Evolutionary conservation across 2,113 vertebrate genomes (phyloP), one percentile per base, ranked within the genome.

Genomic region (Pelodiscus sinensis): DNA sequence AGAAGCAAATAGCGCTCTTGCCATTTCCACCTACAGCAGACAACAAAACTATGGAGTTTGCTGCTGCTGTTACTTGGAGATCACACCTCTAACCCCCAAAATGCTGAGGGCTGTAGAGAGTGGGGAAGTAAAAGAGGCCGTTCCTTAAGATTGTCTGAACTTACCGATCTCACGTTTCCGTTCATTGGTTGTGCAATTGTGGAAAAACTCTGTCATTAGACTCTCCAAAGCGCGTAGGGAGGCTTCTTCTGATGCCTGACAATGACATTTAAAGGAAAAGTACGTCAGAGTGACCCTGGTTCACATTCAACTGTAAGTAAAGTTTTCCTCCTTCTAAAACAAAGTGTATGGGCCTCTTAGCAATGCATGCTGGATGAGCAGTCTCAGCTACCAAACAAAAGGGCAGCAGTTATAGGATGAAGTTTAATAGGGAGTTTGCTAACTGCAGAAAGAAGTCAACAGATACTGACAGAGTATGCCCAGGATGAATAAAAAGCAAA

Each of bases 161-260:
- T 98, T 97, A 99, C 99, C 99, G 82, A 99, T 99, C 97, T 99
- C 99, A 19, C 99, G 98, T 89, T 99, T 99, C 82, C 99, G 97
- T 95, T 99, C 99, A 38, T 99, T 99, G 1, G 99, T 99, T 1
- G 99, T 99, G 97, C 98, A 99, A 62, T 98, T 99, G 96, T 99
- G 99, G 96, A 99, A 99, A 97, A 99, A 99, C 93, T 99, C 99
- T 0, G 99, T 99, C 99, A 99, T 99, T 4, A 99, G 98, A 97
- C 98, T 99, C 97, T 99, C 99, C 97, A 99, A 86, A 55, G 99
- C 99, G 87, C 98, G 98, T 87, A 99, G 97, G 0, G 99, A 99
- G 95, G 98, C 96, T 97, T 99, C 99, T 94, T 99, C 99, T 65
- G 99, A 99, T 87, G 98, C 98, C 99, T 99, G 91, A 83, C 80